A percentile compares a stretch with the other conserved stretches of the same genome.
phyloP scores from a whole-genome alignment of 2,113 vertebrate species.

The Archocentrus centrarchus region DNA sequence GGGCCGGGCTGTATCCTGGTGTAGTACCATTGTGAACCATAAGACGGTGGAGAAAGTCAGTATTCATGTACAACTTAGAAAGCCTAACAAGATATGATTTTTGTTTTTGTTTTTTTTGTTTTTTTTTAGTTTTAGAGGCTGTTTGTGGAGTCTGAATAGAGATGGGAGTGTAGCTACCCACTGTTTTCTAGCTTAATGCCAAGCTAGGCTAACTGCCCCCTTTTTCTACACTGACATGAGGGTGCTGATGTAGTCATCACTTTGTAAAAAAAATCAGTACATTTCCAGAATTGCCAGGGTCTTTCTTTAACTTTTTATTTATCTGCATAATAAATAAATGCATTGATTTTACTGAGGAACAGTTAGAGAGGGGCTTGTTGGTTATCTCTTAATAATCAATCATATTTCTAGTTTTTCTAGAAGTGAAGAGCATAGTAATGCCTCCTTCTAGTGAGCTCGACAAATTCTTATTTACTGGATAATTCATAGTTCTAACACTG shows the following conservation, averaged over 20 bases:
- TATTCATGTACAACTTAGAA: background rate
- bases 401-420: background rate
- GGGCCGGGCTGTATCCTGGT: no score
- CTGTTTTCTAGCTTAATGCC: constrained; percentile 3
- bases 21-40: background rate
- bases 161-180: background rate
- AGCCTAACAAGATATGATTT: background rate
- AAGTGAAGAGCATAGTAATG: background rate
- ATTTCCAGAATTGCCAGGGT: background rate
- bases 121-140: background rate
- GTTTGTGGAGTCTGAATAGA: background rate
- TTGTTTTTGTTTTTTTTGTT: no score
- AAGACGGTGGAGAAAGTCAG: background rate
- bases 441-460: constrained; percentile 1
- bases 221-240: background rate
- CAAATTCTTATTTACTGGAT: background rate
- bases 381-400: background rate
- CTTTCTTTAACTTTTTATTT: background rate
- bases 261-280: background rate
- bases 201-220: constrained; percentile 17
- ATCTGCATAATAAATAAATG: background rate
- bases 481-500: background rate
- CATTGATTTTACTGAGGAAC: background rate
- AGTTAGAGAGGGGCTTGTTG: background rate
- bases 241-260: background rate